A percentile compares a stretch with the other conserved stretches of the same genome.
phyloP scores from a whole-genome alignment of 2,888 invertebrate species.

The Acleris emargana region DNA sequence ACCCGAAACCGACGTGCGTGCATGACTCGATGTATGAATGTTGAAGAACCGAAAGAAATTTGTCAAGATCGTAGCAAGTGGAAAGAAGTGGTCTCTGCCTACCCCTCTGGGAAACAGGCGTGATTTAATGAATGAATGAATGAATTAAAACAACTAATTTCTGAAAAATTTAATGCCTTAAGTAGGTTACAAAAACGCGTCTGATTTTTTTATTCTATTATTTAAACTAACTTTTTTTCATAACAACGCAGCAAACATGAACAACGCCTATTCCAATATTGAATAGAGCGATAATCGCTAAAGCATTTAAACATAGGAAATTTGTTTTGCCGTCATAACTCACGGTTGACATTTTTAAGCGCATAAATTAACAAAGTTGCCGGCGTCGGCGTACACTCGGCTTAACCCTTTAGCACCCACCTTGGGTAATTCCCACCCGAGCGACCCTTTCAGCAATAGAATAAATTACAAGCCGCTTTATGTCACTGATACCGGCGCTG shows the following conservation, averaged over 20 bases:
- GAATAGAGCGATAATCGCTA: constrained; percentile 48
- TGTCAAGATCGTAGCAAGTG: too few species aligned
- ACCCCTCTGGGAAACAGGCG: too few species aligned
- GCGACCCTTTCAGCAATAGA: constrained; percentile 84
- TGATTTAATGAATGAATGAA: too few species aligned
- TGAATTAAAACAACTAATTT: too few species aligned
- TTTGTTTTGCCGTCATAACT: constrained; percentile 82
- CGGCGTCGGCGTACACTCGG: constrained; percentile 81
- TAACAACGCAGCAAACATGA: neutral
- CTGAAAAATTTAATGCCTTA: too few species aligned
- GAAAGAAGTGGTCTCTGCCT: too few species aligned
- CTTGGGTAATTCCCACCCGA: constrained; percentile 83
- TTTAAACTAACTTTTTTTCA: too few species aligned
- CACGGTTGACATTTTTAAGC: constrained; percentile 83
- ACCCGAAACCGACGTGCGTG: too few species aligned
- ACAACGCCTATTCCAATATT: constrained; percentile 10
- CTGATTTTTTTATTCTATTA: too few species aligned
- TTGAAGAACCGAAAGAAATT: too few species aligned
- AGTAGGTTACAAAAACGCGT: too few species aligned
- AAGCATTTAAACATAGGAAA: constrained; percentile 75
- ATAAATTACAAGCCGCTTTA: constrained; percentile 84
- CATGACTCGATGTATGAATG: too few species aligned
- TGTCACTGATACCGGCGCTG: constrained; percentile 80
- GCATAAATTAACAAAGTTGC: constrained; percentile 84
- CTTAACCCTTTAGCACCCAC: constrained; percentile 84